A percentile compares a stretch with the other conserved stretches of the same genome.
Evolutionary conservation across 2,888 invertebrate species (phyloP).

Genomic region (Teinopalpus imperialis): DNA sequence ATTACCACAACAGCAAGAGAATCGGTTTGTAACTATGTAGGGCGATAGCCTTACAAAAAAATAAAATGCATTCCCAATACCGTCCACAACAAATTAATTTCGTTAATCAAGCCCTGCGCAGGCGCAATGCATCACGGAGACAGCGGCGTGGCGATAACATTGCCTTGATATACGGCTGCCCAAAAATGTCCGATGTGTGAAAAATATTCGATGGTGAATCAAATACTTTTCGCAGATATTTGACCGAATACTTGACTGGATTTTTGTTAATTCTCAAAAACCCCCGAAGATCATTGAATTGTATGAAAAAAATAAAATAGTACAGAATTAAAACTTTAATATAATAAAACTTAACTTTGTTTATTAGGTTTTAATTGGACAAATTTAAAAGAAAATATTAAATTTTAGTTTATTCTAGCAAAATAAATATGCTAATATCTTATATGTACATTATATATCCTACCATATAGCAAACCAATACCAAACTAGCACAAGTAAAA

Average conservation of each 20-base stretch:
- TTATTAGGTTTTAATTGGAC: too few species aligned
- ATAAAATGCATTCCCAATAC: conserved; percentile 40
- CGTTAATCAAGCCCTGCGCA: conserved; percentile 68
- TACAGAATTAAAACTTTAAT: too few species aligned
- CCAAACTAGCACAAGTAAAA: too few species aligned
- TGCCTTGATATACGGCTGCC: conserved; percentile 69
- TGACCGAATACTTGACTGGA: neutral
- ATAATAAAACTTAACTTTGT: too few species aligned
- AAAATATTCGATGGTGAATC: conserved; percentile 41
- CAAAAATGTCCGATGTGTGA: conserved; percentile 51
- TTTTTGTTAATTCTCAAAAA: neutral
- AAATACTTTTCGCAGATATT: conserved; percentile 21
- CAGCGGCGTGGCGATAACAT: conserved; percentile 69
- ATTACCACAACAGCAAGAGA: conserved; percentile 10
- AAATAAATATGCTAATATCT: too few species aligned
- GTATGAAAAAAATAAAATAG: neutral
- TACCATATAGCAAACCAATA: too few species aligned
- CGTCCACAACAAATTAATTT: conserved; percentile 74
- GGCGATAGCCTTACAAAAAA: conserved; percentile 32
- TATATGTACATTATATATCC: too few species aligned
- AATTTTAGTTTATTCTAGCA: too few species aligned
- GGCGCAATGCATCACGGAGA: conserved; percentile 71
- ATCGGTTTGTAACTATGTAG: conserved; percentile 17
- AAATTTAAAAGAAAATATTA: too few species aligned
- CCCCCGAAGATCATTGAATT: neutral